Evolutionary conservation across 2,797 vertebrate genomes (phyloP).

Genomic region (Anguilla marmorata): DNA sequence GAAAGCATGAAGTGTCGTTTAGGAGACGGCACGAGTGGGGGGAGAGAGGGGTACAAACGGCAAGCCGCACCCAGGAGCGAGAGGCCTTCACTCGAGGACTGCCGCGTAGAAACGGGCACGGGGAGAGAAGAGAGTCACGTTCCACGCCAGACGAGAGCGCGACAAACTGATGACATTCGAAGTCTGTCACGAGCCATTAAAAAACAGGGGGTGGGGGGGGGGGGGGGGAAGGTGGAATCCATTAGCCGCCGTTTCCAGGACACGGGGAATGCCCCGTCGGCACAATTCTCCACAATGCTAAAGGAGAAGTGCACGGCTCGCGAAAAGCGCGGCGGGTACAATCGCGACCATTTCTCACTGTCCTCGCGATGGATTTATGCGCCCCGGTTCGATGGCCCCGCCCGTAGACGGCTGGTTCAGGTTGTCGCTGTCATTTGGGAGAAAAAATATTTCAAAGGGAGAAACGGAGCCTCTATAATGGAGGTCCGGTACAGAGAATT

Average conservation of each 20-base stretch:
- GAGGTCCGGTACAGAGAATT: not conserved
- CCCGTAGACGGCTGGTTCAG: not conserved
- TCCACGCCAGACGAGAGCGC: slow-evolving; percentile 33
- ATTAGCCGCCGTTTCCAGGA: slow-evolving; percentile 49
- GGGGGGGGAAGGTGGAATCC: slow-evolving; percentile 53
- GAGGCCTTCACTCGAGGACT: not conserved
- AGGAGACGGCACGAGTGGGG: not conserved
- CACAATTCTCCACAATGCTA: slow-evolving; percentile 26
- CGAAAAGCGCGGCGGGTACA: slow-evolving; percentile 60
- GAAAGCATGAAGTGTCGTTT: not conserved
- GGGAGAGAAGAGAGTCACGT: slow-evolving; percentile 39
- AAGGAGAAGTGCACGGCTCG: slow-evolving; percentile 48
- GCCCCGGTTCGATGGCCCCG: slow-evolving; percentile 42
- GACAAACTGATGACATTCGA: slow-evolving; percentile 58
- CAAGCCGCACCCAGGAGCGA: not conserved
- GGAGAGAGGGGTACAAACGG: not conserved
- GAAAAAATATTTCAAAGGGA: slow-evolving; percentile 1
- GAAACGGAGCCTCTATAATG: not conserved
- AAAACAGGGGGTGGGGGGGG: slow-evolving; percentile 51
- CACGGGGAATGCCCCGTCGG: slow-evolving; percentile 47
- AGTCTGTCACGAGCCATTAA: slow-evolving; percentile 60
- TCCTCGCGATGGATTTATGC: slow-evolving; percentile 44
- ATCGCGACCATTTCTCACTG: slow-evolving; percentile 55
- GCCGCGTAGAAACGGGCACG: not conserved
- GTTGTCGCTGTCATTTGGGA: not conserved